Conservation (phyloP, 2,888 invertebrate genomes). For the Platycnemis pennipes region DNA sequence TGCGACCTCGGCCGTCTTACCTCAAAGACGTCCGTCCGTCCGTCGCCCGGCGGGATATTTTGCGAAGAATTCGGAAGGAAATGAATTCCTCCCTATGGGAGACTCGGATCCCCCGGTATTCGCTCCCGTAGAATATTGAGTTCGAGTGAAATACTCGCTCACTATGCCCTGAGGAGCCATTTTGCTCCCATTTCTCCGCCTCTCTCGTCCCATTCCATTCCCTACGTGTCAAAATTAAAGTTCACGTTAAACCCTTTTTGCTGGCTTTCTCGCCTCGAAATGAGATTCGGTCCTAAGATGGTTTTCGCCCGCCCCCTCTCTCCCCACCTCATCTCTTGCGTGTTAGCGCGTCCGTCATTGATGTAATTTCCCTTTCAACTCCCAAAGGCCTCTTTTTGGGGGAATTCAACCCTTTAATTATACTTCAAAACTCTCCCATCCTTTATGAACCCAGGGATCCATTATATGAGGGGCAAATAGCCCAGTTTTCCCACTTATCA, state of each 20-base stretch:
- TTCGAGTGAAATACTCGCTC: background rate
- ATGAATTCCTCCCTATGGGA: background rate
- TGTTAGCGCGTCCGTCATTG: background rate
- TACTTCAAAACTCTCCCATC: background rate
- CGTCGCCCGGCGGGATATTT: background rate
- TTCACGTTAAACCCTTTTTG: background rate
- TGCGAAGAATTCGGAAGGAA: background rate
- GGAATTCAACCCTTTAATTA: background rate
- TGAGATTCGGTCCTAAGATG: slow-evolving; percentile 15
- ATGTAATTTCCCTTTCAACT: slow-evolving; percentile 27
- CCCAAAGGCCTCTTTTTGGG: background rate
- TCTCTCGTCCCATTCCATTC: background rate
- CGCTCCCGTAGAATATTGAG: background rate
- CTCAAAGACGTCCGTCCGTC: background rate
- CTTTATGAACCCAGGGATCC: background rate
- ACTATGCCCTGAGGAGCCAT: background rate
- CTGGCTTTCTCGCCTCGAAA: background rate
- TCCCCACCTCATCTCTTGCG: background rate
- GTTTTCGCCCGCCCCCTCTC: background rate
- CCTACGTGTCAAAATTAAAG: background rate
- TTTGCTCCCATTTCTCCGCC: background rate
- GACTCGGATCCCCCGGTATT: background rate
- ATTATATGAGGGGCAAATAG: background rate
- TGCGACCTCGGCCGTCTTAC: background rate
- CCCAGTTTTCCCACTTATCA: background rate